These are phyloP conservation scores for Xestia ashworthii DNA, from an alignment of 2,888 invertebrate species.

Conservation along the genomic window DNA sequence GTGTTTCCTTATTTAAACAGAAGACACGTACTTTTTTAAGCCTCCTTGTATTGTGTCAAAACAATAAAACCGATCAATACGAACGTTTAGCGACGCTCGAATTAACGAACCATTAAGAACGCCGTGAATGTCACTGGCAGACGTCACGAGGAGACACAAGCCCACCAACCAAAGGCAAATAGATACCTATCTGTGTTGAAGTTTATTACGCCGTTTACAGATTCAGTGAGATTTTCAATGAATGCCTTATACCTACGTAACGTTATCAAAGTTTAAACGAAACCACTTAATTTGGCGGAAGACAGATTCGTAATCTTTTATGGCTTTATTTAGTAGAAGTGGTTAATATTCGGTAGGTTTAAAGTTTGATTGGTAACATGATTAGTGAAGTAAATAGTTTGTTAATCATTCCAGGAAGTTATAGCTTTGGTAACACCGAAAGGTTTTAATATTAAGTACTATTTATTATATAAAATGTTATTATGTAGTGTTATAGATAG, in stretches of 20 bases:
- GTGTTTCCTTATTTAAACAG: conserved; percentile 7
- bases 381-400: conserved; percentile 4
- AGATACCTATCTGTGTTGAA: conserved; percentile 71
- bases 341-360: conserved; percentile 12
- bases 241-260: conserved; percentile 37
- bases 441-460: not conserved
- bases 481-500: not conserved
- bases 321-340: conserved; percentile 29
- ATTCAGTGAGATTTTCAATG: conserved; percentile 55
- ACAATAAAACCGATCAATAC: conserved; percentile 73
- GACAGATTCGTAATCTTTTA: conserved; percentile 37
- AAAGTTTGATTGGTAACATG: conserved; percentile 23
- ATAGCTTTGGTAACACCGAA: not conserved
- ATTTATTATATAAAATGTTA: not conserved
- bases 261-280: conserved; percentile 42
- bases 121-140: conserved; percentile 80
- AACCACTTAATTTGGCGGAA: conserved; percentile 52
- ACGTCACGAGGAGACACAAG: conserved; percentile 66
- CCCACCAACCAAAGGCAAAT: conserved; percentile 57
- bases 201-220: conserved; percentile 70
- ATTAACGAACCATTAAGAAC: conserved; percentile 82
- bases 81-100: conserved; percentile 75
- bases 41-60: conserved; percentile 59
- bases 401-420: not conserved
- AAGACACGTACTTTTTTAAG: conserved; percentile 35